A percentile compares a stretch with the other conserved stretches of the same genome.
Conservation (phyloP, 92 coral and sea anemone genomes). For the Parazoanthus atlanticus region DNA sequence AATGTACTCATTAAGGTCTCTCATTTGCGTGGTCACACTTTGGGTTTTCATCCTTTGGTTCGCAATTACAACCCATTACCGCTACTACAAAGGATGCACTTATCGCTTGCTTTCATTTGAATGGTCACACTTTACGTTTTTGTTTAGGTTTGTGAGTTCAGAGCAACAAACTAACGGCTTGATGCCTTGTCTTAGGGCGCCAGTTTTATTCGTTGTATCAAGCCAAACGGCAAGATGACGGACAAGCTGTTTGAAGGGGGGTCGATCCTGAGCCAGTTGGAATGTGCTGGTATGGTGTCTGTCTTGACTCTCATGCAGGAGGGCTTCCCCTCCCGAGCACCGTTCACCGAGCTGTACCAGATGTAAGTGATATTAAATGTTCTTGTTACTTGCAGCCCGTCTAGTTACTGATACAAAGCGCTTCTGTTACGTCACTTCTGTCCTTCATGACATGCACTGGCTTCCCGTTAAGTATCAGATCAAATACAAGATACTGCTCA, state of each 20-base stretch:
- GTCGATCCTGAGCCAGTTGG: slow-evolving; percentile 91
- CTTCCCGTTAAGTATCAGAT: too few species aligned
- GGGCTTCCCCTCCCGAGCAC: slow-evolving; percentile 96
- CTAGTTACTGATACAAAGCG: too few species aligned
- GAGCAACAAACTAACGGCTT: not conserved
- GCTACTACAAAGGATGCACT: not conserved
- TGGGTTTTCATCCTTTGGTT: not conserved
- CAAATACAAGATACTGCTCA: too few species aligned
- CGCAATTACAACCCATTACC: not conserved
- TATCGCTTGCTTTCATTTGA: not conserved
- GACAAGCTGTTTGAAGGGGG: slow-evolving; percentile 94
- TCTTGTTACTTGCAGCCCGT: too few species aligned
- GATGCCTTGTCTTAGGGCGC: slow-evolving; percentile 72
- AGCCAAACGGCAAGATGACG: slow-evolving; percentile 96
- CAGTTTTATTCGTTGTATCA: slow-evolving; percentile 93
- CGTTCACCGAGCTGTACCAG: slow-evolving; percentile 88
- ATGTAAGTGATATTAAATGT: slow-evolving; percentile 67
- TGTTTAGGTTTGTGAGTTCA: not conserved
- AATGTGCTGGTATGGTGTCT: slow-evolving; percentile 99
- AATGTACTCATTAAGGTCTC: not conserved
- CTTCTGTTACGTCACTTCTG: too few species aligned
- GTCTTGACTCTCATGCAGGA: slow-evolving; percentile 95
- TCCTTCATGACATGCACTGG: too few species aligned
- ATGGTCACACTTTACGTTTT: not conserved
- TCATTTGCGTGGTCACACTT: not conserved